These are phyloP conservation scores for Yponomeuta sedellus DNA, from an alignment of 2,888 invertebrate species.

Conservation along the genomic window DNA sequence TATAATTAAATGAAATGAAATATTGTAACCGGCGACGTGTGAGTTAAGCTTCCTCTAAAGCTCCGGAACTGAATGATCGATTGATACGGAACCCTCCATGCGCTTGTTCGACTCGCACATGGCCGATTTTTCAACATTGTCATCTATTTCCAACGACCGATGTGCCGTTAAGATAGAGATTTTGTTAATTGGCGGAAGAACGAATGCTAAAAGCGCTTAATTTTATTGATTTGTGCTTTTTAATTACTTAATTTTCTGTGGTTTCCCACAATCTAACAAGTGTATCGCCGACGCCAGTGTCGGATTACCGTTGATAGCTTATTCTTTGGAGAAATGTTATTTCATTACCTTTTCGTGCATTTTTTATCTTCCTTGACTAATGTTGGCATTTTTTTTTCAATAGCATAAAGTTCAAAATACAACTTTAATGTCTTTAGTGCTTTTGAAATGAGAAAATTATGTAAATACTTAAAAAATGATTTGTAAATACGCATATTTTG, in stretches of 20 bases:
- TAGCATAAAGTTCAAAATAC: no score
- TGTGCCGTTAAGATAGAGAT: constrained; percentile 24
- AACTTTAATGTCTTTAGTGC: no score
- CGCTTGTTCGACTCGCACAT: no score
- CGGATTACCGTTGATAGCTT: background rate
- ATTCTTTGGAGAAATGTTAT: background rate
- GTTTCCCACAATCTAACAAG: background rate
- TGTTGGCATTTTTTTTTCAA: background rate
- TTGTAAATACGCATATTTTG: no score
- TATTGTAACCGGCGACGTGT: no score
- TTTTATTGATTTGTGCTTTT: constrained; percentile 39
- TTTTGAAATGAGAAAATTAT: no score
- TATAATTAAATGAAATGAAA: no score
- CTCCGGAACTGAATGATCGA: no score
- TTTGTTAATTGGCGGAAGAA: constrained; percentile 36
- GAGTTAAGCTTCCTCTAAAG: no score
- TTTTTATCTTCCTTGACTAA: background rate
- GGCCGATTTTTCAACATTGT: background rate
- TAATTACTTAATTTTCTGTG: constrained; percentile 39
- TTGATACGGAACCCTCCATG: no score
- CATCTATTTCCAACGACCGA: background rate
- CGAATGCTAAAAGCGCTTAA: constrained; percentile 40
- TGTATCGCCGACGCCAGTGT: background rate
- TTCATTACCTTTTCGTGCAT: background rate
- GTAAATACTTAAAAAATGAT: no score